Conservation (phyloP, 2,797 vertebrate species). For the Hybognathus amarus region DNA sequence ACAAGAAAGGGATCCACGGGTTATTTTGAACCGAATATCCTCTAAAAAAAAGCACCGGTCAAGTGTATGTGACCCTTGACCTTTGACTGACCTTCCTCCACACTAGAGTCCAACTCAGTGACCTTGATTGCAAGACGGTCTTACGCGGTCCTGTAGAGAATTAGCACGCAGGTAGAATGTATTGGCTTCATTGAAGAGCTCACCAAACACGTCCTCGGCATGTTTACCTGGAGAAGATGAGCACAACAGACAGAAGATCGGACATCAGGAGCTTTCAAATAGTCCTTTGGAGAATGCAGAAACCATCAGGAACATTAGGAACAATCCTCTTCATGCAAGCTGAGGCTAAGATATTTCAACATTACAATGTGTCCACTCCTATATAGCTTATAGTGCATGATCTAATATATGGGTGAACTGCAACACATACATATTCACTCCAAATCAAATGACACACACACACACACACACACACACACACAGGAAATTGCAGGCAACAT, state of each 20-base stretch:
- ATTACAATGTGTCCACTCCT: background rate
- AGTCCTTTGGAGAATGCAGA: background rate
- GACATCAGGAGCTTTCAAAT: background rate
- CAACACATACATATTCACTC: constrained; percentile 20
- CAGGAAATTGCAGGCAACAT: constrained; percentile 56
- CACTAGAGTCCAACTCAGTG: constrained; percentile 88
- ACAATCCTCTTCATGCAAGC: background rate
- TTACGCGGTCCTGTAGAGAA: constrained; percentile 88
- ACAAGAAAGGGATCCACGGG: background rate
- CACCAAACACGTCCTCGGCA: constrained; percentile 90
- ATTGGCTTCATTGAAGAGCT: constrained; percentile 90
- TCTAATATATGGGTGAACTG: constrained; percentile 68
- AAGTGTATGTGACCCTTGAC: background rate
- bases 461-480: background rate
- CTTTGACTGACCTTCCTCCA: constrained; percentile 86
- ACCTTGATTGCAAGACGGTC: constrained; percentile 89
- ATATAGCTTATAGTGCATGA: constrained; percentile 68
- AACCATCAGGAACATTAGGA: background rate
- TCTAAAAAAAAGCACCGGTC: background rate
- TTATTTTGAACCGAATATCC: background rate
- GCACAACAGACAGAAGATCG: background rate
- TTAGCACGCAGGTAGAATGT: constrained; percentile 87
- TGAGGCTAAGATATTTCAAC: background rate
- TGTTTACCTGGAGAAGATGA: constrained; percentile 79
- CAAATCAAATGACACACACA: constrained; percentile 2